A percentile compares a stretch with the other conserved stretches of the same genome.
These are phyloP conservation scores for Caenorhabditis sp. DNA, from an alignment of 2,888 invertebrate genomes.

Conservation along the genomic window DNA sequence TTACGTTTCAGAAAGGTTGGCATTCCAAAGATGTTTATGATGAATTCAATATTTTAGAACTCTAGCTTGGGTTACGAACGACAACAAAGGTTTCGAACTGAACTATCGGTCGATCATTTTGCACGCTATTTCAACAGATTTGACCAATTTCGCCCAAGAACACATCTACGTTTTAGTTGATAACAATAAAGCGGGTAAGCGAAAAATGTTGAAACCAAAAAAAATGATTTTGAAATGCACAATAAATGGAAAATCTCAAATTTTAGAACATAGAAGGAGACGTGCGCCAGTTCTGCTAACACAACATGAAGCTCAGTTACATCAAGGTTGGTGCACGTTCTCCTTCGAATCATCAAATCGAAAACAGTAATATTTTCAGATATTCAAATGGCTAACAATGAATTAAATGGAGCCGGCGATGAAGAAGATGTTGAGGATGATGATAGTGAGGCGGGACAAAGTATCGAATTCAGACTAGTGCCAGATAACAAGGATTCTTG, in stretches of 20 bases:
- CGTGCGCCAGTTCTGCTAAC: conserved; percentile 44
- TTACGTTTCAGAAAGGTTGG: conserved; percentile 54
- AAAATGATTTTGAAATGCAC: no score
- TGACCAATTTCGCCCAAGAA: conserved; percentile 77
- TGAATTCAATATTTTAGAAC: conserved; percentile 22
- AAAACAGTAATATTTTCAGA: conserved; percentile 40
- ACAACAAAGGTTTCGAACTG: conserved; percentile 77
- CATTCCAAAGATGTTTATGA: not conserved
- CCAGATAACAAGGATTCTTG: conserved; percentile 53
- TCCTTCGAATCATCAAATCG: conserved; percentile 1
- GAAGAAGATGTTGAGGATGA: conserved; percentile 47
- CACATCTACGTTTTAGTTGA: conserved; percentile 82
- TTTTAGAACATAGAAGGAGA: conserved; percentile 38
- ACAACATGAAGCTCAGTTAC: conserved; percentile 41
- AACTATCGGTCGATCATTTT: conserved; percentile 81
- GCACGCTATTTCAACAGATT: conserved; percentile 81
- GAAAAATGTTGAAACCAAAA: no score
- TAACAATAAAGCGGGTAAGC: conserved; percentile 71
- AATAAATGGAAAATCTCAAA: no score
- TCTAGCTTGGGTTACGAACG: conserved; percentile 43
- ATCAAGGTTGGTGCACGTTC: conserved; percentile 39
- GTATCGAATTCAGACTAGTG: conserved; percentile 56
- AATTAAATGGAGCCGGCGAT: conserved; percentile 38
- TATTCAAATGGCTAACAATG: conserved; percentile 42
- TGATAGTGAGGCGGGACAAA: conserved; percentile 41